Evolutionary conservation across 1,140 invertebrate species (phyloP), one percentile per base, ranked within the genome.

Genomic region (Helicoverpa armigera): DNA sequence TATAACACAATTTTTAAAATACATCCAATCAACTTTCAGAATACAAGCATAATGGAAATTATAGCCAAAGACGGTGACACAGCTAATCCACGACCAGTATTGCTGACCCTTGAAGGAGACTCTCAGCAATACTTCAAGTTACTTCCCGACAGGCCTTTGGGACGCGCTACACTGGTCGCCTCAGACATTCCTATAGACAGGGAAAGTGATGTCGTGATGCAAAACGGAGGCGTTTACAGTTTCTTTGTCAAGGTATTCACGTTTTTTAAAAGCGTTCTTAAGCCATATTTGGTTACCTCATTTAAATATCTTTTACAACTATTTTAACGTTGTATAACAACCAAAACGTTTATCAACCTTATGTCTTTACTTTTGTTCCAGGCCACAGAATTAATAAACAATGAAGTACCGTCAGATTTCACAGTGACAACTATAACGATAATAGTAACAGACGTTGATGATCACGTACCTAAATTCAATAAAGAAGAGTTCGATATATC

Each of bases 401-500:
- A 97, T 23, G 96, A 97, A 86, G 95, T 96, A 35, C 96, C 96
- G 4, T 96, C 96, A 0, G 97, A 98, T 82, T 96, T 96, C 2
- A 95, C 96, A 0, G 95, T 96, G 0, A 97, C 97, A 0, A 95
- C 96, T 12, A 94, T 98, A 0, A 97, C 97, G 0, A 96, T 98
- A 35, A 97, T 98, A 1, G 96, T 98, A 7, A 97, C 97, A 0
- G 98, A 98, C 88, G 96, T 97, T 0, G 98, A 98, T 86, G 98
- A 98, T 89, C 97, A 98, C 81, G 93, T 96, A 35, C 98, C 98
- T 0, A 91, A 96, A 58, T 99, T 99, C 85, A 97, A 97, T 84
- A 94, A 96, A 79, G 90, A 96, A 0, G 88, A 95, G 2, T 98
- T 97, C 78, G 95, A 96, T 83, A 95, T 98, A 14, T 96, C 96